Conservation (phyloP, 2,113 vertebrate species). For the Scortum barcoo region DNA sequence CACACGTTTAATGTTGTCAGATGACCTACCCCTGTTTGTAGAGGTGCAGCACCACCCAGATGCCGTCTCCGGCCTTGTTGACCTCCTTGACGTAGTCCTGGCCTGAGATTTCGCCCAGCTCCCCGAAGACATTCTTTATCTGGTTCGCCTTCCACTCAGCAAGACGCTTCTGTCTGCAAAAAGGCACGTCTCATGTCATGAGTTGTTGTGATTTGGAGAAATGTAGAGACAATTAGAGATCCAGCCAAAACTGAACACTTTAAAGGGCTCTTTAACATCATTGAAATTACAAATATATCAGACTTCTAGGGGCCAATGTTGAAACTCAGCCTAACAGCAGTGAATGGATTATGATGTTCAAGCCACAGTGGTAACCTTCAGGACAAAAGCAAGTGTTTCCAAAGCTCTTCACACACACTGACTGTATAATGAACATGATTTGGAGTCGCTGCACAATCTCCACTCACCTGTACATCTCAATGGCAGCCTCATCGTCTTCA, state of each 20-base stretch:
- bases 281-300: no score
- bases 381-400: no score
- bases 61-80: slow-evolving; percentile 90
- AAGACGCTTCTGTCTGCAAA: slow-evolving; percentile 90
- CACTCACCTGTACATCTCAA: slow-evolving; percentile 95
- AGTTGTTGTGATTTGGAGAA: background rate
- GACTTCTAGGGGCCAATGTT: no score
- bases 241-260: no score
- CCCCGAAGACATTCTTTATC: slow-evolving; percentile 91
- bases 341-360: no score
- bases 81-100: slow-evolving; percentile 96
- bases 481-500: slow-evolving; percentile 94
- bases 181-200: background rate
- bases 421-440: no score
- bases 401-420: no score
- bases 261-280: no score
- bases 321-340: no score
- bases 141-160: slow-evolving; percentile 94
- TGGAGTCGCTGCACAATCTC: no score
- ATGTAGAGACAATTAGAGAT: background rate
- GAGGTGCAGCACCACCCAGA: slow-evolving; percentile 97
- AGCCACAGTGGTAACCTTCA: no score
- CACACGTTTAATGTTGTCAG: background rate
- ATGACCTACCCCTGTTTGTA: slow-evolving; percentile 94
- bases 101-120: slow-evolving; percentile 93